These are phyloP conservation scores for Pollenia griseotomentosa DNA, from an alignment of 2,888 invertebrate genomes.

Conservation along the genomic window DNA sequence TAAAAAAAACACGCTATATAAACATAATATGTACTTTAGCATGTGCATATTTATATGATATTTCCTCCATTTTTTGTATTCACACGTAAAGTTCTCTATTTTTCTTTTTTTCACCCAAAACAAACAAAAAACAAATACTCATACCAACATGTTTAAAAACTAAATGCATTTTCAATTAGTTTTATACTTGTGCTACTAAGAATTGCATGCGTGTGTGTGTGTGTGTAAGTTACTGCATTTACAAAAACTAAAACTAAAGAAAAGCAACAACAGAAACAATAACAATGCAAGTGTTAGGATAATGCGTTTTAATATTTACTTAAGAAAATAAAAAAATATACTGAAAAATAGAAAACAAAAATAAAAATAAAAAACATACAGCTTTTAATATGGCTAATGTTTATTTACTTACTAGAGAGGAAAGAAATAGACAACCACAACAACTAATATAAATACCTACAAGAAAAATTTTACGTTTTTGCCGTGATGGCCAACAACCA, in stretches of 20 bases:
- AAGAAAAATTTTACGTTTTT: not conserved
- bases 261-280: not conserved
- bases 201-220: not conserved
- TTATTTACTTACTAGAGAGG: conserved; percentile 36
- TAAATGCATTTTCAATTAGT: conserved; percentile 49
- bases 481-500: not conserved
- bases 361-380: not conserved
- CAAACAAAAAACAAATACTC: not conserved
- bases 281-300: conserved; percentile 54
- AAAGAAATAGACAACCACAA: conserved; percentile 12
- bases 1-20: not conserved
- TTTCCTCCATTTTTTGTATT: not conserved
- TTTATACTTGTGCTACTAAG: not conserved
- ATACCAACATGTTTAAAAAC: conserved; percentile 18
- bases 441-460: not conserved
- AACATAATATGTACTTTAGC: not conserved
- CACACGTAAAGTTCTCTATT: not conserved
- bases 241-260: conserved; percentile 1
- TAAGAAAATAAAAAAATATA: conserved; percentile 40
- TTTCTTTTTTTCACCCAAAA: not conserved
- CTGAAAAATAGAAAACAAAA: not conserved
- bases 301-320: conserved; percentile 61
- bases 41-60: conserved; percentile 15
- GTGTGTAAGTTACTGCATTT: not conserved
- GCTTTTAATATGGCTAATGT: conserved; percentile 51